Evolutionary conservation across 2,888 invertebrate genomes (phyloP), one percentile per base, ranked within the genome.

Genomic region (Drosophila helvetica): DNA sequence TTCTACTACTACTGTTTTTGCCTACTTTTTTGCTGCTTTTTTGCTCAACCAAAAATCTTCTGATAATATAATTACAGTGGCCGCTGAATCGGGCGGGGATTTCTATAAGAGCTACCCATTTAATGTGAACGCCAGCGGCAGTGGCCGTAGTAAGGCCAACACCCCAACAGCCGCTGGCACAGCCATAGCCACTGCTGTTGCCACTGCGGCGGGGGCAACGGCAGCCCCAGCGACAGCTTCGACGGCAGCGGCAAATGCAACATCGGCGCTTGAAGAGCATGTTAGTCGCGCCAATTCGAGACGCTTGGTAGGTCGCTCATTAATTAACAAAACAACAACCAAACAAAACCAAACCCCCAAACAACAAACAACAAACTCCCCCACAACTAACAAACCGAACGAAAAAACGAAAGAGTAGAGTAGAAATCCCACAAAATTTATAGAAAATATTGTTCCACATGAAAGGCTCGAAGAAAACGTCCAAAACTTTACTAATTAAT

Each of bases 51-150:
- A 86, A 80, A 75, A 82, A 83, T 27, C 63, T 82, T 83, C 78
- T 80, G 83, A 84, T 86, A 88, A 82, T 89, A 87, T 89, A 89
- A 90, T 90, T 95, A 93, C 95, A 95, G 95, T 95, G 95, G 95
- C 95, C 94, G 95, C 95, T 93, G 95, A 95, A 94, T 95, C 95
- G 93, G 94, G 94, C 93, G 93, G 93, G 95, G 96, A 96, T 94
- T 95, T 95, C 96, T 96, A 95, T 96, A 96, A 96, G 95, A 95
- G 94, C 94, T 95, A 94, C 95, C 93, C 93, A 94, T 95, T 94
- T 95, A 95, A 94, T 84, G 91, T 92, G 93, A 93, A 81, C 81
- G 67, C 92, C 92, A 92, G 90, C 80, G 67, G 92, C 92, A 92
- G 90, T 92, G 91, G 94, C 75, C 84, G 93, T 94, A 94, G 93